Conservation (phyloP, 2,888 invertebrate species). For the Dryobota labecula region DNA sequence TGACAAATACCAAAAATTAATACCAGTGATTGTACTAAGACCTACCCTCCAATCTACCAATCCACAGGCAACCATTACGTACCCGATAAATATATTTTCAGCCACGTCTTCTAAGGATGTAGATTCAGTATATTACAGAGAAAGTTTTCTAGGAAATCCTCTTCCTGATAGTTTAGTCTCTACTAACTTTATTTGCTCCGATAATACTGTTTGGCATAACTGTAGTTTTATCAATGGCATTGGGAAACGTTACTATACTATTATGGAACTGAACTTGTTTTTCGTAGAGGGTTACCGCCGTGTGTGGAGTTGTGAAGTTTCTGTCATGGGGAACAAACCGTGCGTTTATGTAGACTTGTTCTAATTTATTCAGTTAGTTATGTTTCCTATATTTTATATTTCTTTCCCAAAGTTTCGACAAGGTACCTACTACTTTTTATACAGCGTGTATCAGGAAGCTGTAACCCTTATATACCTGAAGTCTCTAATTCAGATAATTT, state of each 20-base stretch:
- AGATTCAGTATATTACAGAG: conserved; percentile 37
- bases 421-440: too few species aligned
- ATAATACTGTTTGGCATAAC: conserved; percentile 16
- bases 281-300: not conserved
- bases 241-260: not conserved
- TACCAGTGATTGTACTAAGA: not conserved
- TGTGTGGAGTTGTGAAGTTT: not conserved
- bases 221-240: conserved; percentile 12
- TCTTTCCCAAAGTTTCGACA: not conserved
- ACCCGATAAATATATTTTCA: conserved; percentile 7
- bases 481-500: too few species aligned
- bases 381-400: not conserved
- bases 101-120: conserved; percentile 10
- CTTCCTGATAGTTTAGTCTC: conserved; percentile 13
- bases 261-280: not conserved
- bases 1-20: not conserved
- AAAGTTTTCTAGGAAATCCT: conserved; percentile 31
- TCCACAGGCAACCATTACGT: not conserved
- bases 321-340: not conserved
- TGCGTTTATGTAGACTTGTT: not conserved
- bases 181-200: conserved; percentile 30
- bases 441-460: too few species aligned
- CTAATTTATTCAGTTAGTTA: not conserved
- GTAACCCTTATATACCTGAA: too few species aligned
- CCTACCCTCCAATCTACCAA: not conserved